These are phyloP conservation scores for Pangasius macronema DNA, from an alignment of 2,797 vertebrate genomes.

Conservation along the genomic window DNA sequence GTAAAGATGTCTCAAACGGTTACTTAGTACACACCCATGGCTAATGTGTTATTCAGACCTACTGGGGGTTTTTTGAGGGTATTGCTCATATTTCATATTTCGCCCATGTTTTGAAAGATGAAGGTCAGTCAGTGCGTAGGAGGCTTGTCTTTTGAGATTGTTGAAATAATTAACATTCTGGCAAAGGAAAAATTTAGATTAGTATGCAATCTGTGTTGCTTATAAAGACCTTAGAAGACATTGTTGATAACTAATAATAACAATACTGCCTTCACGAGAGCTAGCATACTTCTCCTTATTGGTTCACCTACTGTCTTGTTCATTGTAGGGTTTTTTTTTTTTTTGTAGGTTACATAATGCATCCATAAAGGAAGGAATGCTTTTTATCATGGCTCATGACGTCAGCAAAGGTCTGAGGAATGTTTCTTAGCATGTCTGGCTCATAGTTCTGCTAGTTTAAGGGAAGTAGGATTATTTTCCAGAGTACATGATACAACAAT, in stretches of 20 bases:
- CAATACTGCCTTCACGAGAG: background rate
- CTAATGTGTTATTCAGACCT: background rate
- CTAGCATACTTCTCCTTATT: conserved; percentile 7
- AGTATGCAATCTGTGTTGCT: background rate
- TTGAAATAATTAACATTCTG: conserved; percentile 49
- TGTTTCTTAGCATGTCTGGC: conserved; percentile 44
- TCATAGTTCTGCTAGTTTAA: conserved; percentile 27
- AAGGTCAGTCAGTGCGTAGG: conserved; percentile 22
- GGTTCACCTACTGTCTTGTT: background rate
- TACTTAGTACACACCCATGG: background rate
- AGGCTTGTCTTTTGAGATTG: conserved; percentile 40
- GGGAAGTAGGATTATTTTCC: conserved; percentile 18
- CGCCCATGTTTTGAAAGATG: conserved; percentile 9
- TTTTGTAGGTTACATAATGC: conserved; percentile 30
- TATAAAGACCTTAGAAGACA: background rate
- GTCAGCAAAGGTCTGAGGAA: conserved; percentile 47
- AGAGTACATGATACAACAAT: background rate
- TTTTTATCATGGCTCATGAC: conserved; percentile 51
- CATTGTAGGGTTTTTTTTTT: background rate
- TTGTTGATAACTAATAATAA: background rate
- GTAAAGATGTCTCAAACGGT: background rate
- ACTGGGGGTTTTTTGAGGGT: background rate
- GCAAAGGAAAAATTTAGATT: background rate
- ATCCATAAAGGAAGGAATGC: conserved; percentile 48
- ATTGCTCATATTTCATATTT: conserved; percentile 18